Evolutionary conservation across 2,888 invertebrate species (phyloP).

Genomic region (Lymantria monacha): DNA sequence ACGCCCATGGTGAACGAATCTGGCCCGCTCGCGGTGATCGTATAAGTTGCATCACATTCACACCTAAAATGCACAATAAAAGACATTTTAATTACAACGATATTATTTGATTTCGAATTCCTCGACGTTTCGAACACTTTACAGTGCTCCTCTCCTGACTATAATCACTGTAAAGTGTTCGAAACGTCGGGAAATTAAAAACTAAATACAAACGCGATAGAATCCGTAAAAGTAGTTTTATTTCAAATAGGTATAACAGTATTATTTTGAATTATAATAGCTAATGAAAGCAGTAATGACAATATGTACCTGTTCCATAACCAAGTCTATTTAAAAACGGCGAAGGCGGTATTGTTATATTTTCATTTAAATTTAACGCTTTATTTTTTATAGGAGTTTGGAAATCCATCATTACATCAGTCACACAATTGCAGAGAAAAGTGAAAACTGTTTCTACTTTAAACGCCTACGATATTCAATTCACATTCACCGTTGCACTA

Average conservation of each 20-base stretch:
- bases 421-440: too few species aligned
- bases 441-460: too few species aligned
- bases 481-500: too few species aligned
- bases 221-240: too few species aligned
- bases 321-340: conserved; percentile 88
- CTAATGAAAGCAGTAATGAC: neutral
- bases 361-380: conserved; percentile 41
- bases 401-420: conserved; percentile 54
- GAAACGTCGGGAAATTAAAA: too few species aligned
- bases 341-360: conserved; percentile 85
- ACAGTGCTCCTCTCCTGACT: too few species aligned
- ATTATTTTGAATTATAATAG: neutral
- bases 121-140: neutral
- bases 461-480: too few species aligned
- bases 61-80: conserved; percentile 85
- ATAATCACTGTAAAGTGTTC: too few species aligned
- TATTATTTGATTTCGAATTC: neutral
- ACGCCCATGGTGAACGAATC: conserved; percentile 92
- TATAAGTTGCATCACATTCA: conserved; percentile 89
- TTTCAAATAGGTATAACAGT: neutral
- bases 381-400: conserved; percentile 68
- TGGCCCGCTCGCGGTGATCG: conserved; percentile 87
- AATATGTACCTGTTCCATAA: conserved; percentile 86
- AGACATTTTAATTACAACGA: neutral
- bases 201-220: too few species aligned